A percentile compares a stretch with the other conserved stretches of the same genome.
Evolutionary conservation across 2,113 vertebrate genomes (phyloP).

Genomic region (Charina bottae): DNA sequence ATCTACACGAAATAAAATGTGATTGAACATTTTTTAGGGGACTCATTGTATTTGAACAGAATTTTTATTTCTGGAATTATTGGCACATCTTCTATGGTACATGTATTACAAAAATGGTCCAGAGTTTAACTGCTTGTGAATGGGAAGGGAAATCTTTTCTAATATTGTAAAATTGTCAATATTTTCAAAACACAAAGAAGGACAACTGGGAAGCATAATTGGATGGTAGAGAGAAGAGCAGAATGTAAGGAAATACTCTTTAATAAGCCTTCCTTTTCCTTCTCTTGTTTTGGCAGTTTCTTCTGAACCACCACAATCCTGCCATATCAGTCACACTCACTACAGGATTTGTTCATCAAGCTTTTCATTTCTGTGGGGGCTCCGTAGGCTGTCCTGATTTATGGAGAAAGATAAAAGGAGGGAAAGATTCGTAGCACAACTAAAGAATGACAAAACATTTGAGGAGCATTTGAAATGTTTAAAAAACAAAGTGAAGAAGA

Average conservation of each 20-base stretch:
- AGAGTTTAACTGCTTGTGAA: slow-evolving; percentile 13
- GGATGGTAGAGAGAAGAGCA: slow-evolving; percentile 7
- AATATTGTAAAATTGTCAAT: too few relatives aligned
- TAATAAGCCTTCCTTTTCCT: neutral
- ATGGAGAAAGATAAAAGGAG: slow-evolving; percentile 27
- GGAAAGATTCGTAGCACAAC: slow-evolving; percentile 8
- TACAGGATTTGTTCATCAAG: slow-evolving; percentile 22
- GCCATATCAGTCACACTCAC: slow-evolving; percentile 8
- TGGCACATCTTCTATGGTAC: neutral
- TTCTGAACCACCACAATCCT: slow-evolving; percentile 15
- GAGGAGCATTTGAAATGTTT: slow-evolving; percentile 6
- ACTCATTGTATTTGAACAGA: neutral
- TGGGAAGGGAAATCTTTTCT: too few relatives aligned
- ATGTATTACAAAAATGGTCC: neutral
- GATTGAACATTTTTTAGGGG: neutral
- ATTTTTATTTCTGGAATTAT: neutral
- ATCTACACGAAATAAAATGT: neutral
- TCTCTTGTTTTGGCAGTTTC: slow-evolving; percentile 24
- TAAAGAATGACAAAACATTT: slow-evolving; percentile 21
- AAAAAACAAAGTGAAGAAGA: slow-evolving; percentile 10
- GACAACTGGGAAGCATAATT: slow-evolving; percentile 14
- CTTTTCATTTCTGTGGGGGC: slow-evolving; percentile 16
- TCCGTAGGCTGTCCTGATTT: slow-evolving; percentile 5
- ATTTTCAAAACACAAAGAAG: slow-evolving; percentile 27
- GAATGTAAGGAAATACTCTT: slow-evolving; percentile 12